Evolutionary conservation across 2,797 vertebrate genomes (phyloP).

Genomic region (Phrynocephalus vlangalii): DNA sequence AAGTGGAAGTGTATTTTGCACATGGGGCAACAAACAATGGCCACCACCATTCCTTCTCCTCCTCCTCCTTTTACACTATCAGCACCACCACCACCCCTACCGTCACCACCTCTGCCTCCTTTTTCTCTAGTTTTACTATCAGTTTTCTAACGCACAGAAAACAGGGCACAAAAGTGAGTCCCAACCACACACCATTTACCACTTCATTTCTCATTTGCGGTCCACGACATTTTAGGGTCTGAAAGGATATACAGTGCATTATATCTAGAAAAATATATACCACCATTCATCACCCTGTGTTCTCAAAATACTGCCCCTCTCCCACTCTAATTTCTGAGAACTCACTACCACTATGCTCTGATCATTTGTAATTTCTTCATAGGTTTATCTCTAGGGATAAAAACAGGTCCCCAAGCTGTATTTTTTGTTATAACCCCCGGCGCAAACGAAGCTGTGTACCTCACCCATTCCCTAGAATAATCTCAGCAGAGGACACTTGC

Average conservation of each 20-base stretch:
- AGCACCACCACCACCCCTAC: too few species aligned
- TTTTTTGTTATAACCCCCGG: not conserved
- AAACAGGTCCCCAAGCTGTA: not conserved
- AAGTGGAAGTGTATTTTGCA: too few species aligned
- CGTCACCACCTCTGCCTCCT: not conserved
- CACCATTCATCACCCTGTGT: not conserved
- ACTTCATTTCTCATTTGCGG: too few species aligned
- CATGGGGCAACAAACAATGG: too few species aligned
- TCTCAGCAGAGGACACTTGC: constrained; percentile 60
- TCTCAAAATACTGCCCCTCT: not conserved
- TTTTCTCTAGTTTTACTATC: not conserved
- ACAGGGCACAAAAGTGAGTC: too few species aligned
- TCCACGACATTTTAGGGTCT: not conserved
- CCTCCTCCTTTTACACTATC: too few species aligned
- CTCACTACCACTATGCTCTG: not conserved
- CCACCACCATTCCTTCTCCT: too few species aligned
- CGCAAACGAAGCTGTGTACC: constrained; percentile 27
- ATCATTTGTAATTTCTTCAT: not conserved
- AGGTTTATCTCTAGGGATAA: not conserved
- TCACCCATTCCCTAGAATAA: constrained; percentile 55
- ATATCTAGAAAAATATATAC: not conserved
- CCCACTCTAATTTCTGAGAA: not conserved
- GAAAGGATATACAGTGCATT: not conserved
- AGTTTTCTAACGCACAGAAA: too few species aligned
- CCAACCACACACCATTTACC: too few species aligned